A percentile compares a stretch with the other conserved stretches of the same genome.
Conservation (phyloP, 2,797 vertebrate species). For the Leptodactylus fallax region DNA sequence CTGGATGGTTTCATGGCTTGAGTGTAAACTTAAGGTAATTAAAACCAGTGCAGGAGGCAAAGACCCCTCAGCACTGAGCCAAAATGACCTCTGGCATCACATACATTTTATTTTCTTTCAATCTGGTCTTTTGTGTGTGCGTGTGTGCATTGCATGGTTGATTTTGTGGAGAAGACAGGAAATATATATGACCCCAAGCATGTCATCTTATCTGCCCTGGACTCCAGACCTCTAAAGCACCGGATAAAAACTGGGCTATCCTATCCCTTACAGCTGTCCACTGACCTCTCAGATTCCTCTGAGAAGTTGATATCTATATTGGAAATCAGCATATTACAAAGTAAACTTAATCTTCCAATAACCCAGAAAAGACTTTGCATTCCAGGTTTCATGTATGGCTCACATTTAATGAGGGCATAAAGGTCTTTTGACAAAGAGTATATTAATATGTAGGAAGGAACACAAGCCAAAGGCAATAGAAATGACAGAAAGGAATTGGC, state of each 20-base stretch:
- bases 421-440: background rate
- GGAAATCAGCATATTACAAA: background rate
- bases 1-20: constrained; percentile 10
- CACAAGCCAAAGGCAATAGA: background rate
- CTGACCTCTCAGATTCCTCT: constrained; percentile 9
- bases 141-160: constrained; percentile 50
- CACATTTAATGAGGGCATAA: background rate
- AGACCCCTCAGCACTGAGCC: constrained; percentile 47
- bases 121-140: constrained; percentile 24
- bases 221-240: constrained; percentile 21
- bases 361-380: background rate
- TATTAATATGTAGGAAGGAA: background rate
- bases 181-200: constrained; percentile 53
- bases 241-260: constrained; percentile 23
- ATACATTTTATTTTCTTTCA: constrained; percentile 56
- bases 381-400: background rate
- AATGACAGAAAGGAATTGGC: too few species aligned
- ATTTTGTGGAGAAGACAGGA: constrained; percentile 53
- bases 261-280: constrained; percentile 46
- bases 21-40: constrained; percentile 41
- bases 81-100: constrained; percentile 49
- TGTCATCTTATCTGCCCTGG: constrained; percentile 51
- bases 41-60: constrained; percentile 43
- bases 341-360: background rate
- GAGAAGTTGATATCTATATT: constrained; percentile 26